phyloP scores from a whole-genome alignment of 2,888 invertebrate species.

The Drosophila incognita region DNA sequence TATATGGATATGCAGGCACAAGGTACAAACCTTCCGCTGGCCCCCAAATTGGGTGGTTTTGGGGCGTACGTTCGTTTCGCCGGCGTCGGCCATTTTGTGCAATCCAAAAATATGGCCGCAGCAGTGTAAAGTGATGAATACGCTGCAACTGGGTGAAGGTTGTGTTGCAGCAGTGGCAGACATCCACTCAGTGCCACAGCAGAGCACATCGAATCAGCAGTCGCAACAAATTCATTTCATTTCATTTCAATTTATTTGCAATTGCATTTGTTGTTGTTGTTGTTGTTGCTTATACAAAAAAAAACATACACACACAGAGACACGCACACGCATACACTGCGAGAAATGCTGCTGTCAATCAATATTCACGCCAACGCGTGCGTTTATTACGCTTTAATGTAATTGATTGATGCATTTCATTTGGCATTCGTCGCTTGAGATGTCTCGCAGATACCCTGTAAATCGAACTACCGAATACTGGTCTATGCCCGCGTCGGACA shows the following conservation, averaged over 20 bases:
- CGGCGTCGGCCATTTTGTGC: background rate
- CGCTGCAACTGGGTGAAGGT: constrained; percentile 74
- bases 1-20: constrained; percentile 8
- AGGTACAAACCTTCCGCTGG: no score
- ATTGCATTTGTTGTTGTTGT: constrained; percentile 6
- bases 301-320: background rate
- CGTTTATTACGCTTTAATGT: background rate
- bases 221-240: constrained; percentile 30
- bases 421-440: background rate
- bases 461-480: background rate
- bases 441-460: background rate
- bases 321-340: background rate
- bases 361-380: constrained; percentile 1
- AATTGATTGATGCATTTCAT: constrained; percentile 3
- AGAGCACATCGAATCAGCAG: constrained; percentile 4
- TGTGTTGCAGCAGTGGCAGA: constrained; percentile 35
- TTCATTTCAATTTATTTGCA: constrained; percentile 27
- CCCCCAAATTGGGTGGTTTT: background rate
- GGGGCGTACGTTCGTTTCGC: background rate
- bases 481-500: background rate
- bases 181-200: constrained; percentile 1
- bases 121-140: constrained; percentile 57
- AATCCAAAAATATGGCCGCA: constrained; percentile 60
- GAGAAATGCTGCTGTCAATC: constrained; percentile 13
- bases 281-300: constrained; percentile 23